Conservation (phyloP, 2,888 invertebrate genomes). For the Polymixis lichenea region DNA sequence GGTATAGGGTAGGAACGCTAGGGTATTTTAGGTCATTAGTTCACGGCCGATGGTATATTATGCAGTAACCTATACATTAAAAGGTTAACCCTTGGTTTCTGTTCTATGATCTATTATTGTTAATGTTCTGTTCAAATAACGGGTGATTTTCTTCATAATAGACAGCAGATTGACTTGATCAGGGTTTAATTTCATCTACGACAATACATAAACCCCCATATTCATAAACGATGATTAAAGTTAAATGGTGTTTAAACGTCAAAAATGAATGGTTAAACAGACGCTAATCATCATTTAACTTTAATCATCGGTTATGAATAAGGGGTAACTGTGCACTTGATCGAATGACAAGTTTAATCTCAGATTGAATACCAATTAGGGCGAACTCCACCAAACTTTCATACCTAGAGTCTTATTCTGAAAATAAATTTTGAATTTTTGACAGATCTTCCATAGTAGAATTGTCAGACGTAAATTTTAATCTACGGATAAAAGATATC, state of each 20-base stretch:
- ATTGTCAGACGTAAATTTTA: too few relatives aligned
- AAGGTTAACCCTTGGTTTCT: conserved; percentile 12
- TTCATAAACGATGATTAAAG: too few relatives aligned
- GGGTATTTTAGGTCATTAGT: conserved; percentile 80
- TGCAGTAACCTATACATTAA: conserved; percentile 18
- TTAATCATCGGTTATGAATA: too few relatives aligned
- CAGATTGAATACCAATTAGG: conserved; percentile 38
- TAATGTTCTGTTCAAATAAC: conserved; percentile 3
- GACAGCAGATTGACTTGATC: background rate
- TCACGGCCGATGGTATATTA: conserved; percentile 67
- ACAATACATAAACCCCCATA: too few relatives aligned
- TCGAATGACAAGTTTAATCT: conserved; percentile 34
- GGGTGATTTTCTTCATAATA: background rate
- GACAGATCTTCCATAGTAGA: too few relatives aligned
- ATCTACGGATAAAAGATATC: too few relatives aligned
- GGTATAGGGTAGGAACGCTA: conserved; percentile 78
- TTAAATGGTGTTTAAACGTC: too few relatives aligned
- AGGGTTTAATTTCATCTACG: background rate
- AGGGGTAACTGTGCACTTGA: conserved; percentile 32
- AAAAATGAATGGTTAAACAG: too few relatives aligned
- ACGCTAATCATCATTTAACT: too few relatives aligned
- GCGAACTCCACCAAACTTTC: too few relatives aligned
- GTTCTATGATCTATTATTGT: background rate
- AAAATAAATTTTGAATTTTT: too few relatives aligned
- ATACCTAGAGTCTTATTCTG: too few relatives aligned